Evolutionary conservation across 1,140 invertebrate genomes (phyloP).

Genomic region (Notospermus geniculatus): DNA sequence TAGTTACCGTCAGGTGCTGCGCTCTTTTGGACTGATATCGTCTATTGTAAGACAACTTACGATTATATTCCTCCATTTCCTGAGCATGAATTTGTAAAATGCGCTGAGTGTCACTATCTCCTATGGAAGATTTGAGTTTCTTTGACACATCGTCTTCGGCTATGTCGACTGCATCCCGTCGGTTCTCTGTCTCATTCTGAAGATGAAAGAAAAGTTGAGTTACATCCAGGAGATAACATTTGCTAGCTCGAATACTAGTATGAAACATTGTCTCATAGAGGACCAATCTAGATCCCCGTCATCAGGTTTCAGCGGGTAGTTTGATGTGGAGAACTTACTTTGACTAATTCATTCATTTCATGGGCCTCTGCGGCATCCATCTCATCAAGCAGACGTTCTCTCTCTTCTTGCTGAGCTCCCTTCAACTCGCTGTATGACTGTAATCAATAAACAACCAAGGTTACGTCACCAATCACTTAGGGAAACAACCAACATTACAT

Average conservation of each 20-base stretch:
- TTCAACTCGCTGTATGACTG: too few relatives aligned
- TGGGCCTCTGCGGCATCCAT: constrained; percentile 12
- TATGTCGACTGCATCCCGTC: neutral
- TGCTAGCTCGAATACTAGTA: too few relatives aligned
- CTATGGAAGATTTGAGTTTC: constrained; percentile 3
- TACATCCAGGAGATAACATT: too few relatives aligned
- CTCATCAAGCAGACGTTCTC: neutral
- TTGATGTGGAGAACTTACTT: constrained; percentile 1
- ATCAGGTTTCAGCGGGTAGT: too few relatives aligned
- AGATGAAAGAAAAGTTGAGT: neutral
- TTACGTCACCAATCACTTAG: too few relatives aligned
- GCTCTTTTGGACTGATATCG: too few relatives aligned
- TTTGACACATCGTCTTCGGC: constrained; percentile 6
- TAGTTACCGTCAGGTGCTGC: too few relatives aligned
- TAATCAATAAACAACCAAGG: too few relatives aligned
- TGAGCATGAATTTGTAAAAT: constrained; percentile 11
- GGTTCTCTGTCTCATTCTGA: neutral
- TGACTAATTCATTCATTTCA: neutral
- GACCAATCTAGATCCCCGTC: too few relatives aligned
- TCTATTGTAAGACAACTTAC: constrained; percentile 1
- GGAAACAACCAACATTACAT: too few relatives aligned
- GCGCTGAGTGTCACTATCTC: neutral
- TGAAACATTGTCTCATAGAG: too few relatives aligned
- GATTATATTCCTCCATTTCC: neutral
- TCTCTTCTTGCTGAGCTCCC: neutral